Percentiles rank a stretch among this genome's conserved stretches.
Conservation (phyloP, 2,888 invertebrate species). For the Shargacucullia verbasci region DNA sequence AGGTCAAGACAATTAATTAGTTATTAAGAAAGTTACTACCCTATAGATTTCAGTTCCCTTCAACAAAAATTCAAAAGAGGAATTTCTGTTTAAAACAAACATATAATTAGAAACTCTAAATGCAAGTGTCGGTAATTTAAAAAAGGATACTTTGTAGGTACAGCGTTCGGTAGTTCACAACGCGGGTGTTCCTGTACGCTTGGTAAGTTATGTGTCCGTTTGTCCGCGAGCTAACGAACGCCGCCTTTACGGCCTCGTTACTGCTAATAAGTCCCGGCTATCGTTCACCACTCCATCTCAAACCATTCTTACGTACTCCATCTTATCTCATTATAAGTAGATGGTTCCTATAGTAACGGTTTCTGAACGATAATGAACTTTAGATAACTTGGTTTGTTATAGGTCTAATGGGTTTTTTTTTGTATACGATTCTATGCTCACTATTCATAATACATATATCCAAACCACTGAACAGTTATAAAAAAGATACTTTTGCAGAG, state of each 20-base stretch:
- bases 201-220: slow-evolving; percentile 57
- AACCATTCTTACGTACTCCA: slow-evolving; percentile 17
- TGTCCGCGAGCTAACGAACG: slow-evolving; percentile 53
- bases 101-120: no score
- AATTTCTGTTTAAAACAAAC: no score
- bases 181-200: slow-evolving; percentile 68
- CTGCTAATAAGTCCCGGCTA: slow-evolving; percentile 68
- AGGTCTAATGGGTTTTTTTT: background rate
- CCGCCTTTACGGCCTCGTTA: slow-evolving; percentile 61
- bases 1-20: no score
- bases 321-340: slow-evolving; percentile 16
- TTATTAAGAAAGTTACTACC: no score
- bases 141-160: slow-evolving; percentile 21
- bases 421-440: no score
- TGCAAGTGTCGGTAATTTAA: slow-evolving; percentile 36
- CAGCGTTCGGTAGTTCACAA: slow-evolving; percentile 50
- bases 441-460: no score
- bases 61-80: no score
- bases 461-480: slow-evolving; percentile 14
- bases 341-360: background rate
- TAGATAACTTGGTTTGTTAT: no score
- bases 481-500: slow-evolving; percentile 17
- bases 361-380: slow-evolving; percentile 7
- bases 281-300: slow-evolving; percentile 25
- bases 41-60: no score